These are phyloP conservation scores for Urechis unicinctus DNA, from an alignment of 2,888 invertebrate genomes.

Conservation along the genomic window DNA sequence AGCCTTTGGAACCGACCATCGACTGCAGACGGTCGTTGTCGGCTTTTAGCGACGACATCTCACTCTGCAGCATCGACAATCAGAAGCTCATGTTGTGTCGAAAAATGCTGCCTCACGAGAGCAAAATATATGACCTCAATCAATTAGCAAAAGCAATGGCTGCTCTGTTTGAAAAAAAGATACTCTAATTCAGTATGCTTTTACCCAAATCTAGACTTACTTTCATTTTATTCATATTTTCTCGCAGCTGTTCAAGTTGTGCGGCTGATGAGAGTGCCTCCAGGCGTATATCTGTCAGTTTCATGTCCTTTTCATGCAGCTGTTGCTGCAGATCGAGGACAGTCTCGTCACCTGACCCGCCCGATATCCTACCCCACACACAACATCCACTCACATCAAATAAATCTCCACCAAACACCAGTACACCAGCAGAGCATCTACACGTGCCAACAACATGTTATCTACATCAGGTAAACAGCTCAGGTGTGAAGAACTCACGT, in stretches of 20 bases:
- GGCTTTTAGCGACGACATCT: constrained; percentile 93
- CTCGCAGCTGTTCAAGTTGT: constrained; percentile 90
- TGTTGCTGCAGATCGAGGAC: constrained; percentile 81
- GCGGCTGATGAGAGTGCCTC: constrained; percentile 96
- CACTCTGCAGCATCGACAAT: constrained; percentile 61
- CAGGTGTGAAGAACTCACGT: too few species aligned
- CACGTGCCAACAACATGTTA: too few species aligned
- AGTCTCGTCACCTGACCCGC: constrained; percentile 40
- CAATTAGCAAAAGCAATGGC: too few species aligned
- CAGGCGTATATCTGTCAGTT: constrained; percentile 88
- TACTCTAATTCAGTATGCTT: too few species aligned
- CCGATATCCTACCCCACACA: background rate
- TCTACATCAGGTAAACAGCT: too few species aligned
- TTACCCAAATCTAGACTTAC: constrained; percentile 56
- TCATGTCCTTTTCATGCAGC: constrained; percentile 89
- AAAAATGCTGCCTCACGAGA: too few species aligned
- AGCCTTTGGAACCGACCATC: constrained; percentile 57
- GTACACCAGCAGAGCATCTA: background rate
- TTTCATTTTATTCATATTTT: constrained; percentile 95
- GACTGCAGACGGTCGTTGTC: constrained; percentile 92
- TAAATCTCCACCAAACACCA: background rate
- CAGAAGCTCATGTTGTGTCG: background rate
- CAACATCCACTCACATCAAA: background rate
- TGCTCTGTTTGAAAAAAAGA: too few species aligned
- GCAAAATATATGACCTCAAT: too few species aligned